Conservation (phyloP, 2,113 vertebrate species). For the Festucalex cinctus region DNA sequence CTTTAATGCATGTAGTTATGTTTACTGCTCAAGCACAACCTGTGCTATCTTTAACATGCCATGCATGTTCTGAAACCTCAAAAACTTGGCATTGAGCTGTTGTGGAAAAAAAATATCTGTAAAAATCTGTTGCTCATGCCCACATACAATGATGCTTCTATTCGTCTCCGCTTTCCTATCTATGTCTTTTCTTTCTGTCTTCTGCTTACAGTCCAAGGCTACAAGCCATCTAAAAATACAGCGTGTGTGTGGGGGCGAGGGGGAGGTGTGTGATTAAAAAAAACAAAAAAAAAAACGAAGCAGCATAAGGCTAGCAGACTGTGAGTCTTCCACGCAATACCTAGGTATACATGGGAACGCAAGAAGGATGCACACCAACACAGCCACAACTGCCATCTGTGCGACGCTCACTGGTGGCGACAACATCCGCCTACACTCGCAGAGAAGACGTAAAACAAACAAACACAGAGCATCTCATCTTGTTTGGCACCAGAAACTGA, state of each 20-base stretch:
- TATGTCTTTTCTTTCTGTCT: constrained; percentile 8
- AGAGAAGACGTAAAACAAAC: constrained; percentile 23
- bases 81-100: neutral
- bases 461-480: constrained; percentile 25
- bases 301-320: constrained; percentile 38
- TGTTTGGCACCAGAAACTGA: constrained; percentile 23
- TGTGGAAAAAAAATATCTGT: neutral
- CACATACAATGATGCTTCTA: constrained; percentile 13
- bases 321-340: constrained; percentile 21
- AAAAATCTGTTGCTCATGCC: neutral
- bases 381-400: constrained; percentile 40
- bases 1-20: no score
- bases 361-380: constrained; percentile 17
- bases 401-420: constrained; percentile 4
- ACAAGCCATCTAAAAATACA: constrained; percentile 36
- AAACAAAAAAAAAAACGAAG: constrained; percentile 23
- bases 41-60: no score
- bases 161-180: constrained; percentile 3
- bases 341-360: constrained; percentile 37
- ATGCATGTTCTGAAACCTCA: neutral
- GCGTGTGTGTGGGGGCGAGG: constrained; percentile 8
- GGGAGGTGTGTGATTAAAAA: constrained; percentile 11
- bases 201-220: constrained; percentile 17
- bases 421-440: constrained; percentile 25
- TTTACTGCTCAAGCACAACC: no score